Percentiles rank a stretch among this genome's conserved stretches.
phyloP scores from a whole-genome alignment of 2,113 vertebrate genomes.

The Chaenocephalus aceratus region DNA sequence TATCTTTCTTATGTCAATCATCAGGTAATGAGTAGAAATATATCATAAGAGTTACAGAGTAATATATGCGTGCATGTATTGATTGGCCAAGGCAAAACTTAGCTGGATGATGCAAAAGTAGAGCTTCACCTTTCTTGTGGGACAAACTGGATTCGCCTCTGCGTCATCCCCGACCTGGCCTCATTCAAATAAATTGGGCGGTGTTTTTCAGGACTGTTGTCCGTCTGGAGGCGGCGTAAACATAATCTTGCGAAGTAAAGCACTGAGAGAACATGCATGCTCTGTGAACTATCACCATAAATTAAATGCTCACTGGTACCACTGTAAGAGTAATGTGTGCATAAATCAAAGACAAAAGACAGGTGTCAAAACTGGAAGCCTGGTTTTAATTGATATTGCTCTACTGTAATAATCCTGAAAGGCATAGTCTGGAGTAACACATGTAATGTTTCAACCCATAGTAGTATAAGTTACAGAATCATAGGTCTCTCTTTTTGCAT shows the following conservation, averaged over 20 bases:
- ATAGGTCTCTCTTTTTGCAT: constrained; percentile 99
- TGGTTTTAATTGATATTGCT: constrained; percentile 99
- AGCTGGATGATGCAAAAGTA: neutral
- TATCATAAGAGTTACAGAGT: neutral
- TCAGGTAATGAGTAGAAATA: neutral
- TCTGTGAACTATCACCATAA: constrained; percentile 14
- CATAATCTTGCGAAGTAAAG: constrained; percentile 6
- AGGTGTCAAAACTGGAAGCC: constrained; percentile 99
- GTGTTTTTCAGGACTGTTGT: constrained; percentile 4
- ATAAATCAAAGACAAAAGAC: constrained; percentile 84
- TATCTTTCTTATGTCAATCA: too few relatives aligned
- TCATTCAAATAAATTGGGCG: constrained; percentile 2
- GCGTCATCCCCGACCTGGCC: neutral
- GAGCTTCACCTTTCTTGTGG: neutral
- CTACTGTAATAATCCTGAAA: constrained; percentile 99
- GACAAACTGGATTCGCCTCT: neutral
- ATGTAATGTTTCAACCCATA: constrained; percentile 96
- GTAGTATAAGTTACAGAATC: constrained; percentile 98
- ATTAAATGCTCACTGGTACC: neutral
- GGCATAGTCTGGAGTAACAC: constrained; percentile 99
- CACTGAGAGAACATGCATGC: neutral
- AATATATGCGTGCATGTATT: neutral
- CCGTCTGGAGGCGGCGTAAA: neutral
- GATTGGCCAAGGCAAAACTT: neutral
- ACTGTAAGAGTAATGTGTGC: neutral